Evolutionary conservation across 2,113 vertebrate species (phyloP), one percentile per base, ranked within the genome.

Genomic region (Ophiodon elongatus): DNA sequence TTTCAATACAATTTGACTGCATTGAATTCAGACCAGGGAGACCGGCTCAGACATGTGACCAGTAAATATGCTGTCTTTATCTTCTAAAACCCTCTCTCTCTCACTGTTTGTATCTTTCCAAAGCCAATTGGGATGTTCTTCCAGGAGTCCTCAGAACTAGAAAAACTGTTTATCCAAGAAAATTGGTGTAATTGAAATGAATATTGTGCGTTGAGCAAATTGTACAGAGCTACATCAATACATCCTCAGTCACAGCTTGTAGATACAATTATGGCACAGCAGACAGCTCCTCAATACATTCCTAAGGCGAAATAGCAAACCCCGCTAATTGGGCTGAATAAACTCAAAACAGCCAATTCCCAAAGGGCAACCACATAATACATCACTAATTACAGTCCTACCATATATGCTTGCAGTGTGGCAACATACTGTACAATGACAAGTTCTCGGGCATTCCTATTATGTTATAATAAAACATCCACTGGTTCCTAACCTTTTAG

Each of bases 311-410:
- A 86, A 83, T 37, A 66, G 65, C 79, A 68, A 88, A 73, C 39
- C 25, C 47, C 0, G 4, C 82, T 89, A 87, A 89, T 85, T 91
- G 76, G 76, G 45, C 78, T 87, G 83, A 88, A 85, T 65, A 71
- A 87, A 85, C 69, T 73, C 31, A 1, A 79, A 82, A 71, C 56
- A 76, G 65, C 17, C 66, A 52, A 63, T 75, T 85, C 82, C 85
- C 87, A 88, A 80, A 83, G 64, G 75, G 59, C 64, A 85, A 35
- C 8, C 69, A 62, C 57, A 84, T 81, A 37, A 86, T 29, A 63
- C 86, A 76, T 73, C 74, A 37, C 57, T 88, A 87, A 88, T 90
- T 88, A 85, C 19, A 70, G 71, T 71, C 35, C 39, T 3, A 27
- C 35, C 71, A 43, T 72, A 47, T 71, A 79, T 83, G 62, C 25